phyloP scores from a whole-genome alignment of 2,797 vertebrate species.

The Cephalopachus bancanus region DNA sequence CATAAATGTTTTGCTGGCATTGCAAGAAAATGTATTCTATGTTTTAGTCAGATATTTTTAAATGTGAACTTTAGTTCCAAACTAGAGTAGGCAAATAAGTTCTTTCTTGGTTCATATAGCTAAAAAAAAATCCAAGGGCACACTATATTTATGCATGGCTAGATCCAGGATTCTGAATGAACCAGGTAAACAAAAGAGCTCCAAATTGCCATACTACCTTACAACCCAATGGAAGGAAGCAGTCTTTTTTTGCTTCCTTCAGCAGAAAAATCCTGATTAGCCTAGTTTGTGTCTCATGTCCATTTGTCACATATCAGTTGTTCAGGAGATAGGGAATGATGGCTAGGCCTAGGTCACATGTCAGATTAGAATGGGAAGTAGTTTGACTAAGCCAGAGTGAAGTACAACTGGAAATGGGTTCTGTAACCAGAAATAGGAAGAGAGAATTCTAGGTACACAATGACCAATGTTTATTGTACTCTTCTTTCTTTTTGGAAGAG shows the following conservation, averaged over 20 bases:
- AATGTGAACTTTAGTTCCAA: conserved; percentile 33
- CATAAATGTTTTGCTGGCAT: neutral
- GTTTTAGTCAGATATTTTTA: conserved; percentile 16
- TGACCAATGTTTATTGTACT: neutral
- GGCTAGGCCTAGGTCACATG: neutral
- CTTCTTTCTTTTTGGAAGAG: neutral
- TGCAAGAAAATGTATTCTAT: neutral
- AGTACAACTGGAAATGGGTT: neutral
- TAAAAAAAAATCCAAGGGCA: neutral
- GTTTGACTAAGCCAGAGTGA: neutral
- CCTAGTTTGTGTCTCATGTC: neutral
- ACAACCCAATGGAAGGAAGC: neutral
- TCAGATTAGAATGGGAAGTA: neutral
- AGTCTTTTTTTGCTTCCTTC: neutral
- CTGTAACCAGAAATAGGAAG: neutral
- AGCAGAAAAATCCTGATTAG: neutral
- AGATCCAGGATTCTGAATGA: neutral
- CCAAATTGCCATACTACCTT: neutral
- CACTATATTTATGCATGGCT: neutral
- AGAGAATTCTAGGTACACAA: rapidly evolving
- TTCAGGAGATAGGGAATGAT: neutral
- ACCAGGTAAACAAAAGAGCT: neutral
- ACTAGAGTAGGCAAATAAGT: conserved; percentile 15
- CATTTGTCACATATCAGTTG: neutral
- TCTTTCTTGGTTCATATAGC: neutral